A percentile compares a stretch with the other conserved stretches of the same genome.
phyloP scores from a whole-genome alignment of 2,888 invertebrate species.

The Drosophila melanosoma region DNA sequence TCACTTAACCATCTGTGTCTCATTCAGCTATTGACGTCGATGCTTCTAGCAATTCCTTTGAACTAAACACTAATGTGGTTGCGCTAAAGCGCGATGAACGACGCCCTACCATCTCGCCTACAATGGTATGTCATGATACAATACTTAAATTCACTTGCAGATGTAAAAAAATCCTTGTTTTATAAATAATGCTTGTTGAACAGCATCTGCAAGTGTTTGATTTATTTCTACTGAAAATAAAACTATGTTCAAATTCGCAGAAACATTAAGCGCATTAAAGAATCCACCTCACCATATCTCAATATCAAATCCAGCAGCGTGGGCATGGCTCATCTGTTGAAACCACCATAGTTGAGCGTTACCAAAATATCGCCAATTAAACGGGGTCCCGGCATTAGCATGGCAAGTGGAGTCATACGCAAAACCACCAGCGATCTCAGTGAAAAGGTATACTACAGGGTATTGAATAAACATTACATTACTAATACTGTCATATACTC shows the following conservation, averaged over 20 bases:
- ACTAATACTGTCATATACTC: background rate
- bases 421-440: conserved; percentile 77
- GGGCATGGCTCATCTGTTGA: conserved; percentile 85
- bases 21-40: conserved; percentile 45
- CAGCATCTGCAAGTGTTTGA: background rate
- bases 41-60: conserved; percentile 36
- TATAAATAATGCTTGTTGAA: background rate
- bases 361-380: conserved; percentile 76
- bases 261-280: conserved; percentile 86
- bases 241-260: conserved; percentile 49
- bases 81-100: conserved; percentile 65
- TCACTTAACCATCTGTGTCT: too few relatives aligned
- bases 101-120: conserved; percentile 78
- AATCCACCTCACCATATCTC: conserved; percentile 87
- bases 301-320: conserved; percentile 86
- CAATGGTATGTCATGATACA: conserved; percentile 56
- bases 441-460: conserved; percentile 67
- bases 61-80: conserved; percentile 56
- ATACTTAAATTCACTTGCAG: background rate
- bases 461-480: background rate
- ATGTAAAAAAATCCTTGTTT: background rate
- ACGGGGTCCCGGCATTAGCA: conserved; percentile 37
- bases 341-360: conserved; percentile 22
- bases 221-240: conserved; percentile 60
- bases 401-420: conserved; percentile 63